Conservation (phyloP, 2,888 invertebrate genomes). For the Resseliella maxima region DNA sequence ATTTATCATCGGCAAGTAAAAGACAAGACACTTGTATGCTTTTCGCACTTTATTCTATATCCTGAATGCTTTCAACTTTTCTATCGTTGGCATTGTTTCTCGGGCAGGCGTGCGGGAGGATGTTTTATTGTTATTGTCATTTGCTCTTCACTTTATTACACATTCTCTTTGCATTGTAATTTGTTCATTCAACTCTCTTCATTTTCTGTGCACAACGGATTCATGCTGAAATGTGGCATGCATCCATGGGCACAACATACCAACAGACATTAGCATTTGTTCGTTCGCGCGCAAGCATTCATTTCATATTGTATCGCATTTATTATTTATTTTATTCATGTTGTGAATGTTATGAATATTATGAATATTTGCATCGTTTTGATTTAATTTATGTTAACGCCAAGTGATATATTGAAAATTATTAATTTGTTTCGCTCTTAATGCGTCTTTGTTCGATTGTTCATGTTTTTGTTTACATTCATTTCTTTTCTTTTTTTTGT, state of each 20-base stretch:
- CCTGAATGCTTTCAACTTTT: constrained; percentile 31
- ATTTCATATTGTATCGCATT: not conserved
- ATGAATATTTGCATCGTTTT: constrained; percentile 30
- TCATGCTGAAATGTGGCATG: not conserved
- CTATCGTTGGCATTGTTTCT: not conserved
- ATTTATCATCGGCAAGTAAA: constrained; percentile 25
- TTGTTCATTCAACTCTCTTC: constrained; percentile 53
- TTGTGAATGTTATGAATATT: not conserved
- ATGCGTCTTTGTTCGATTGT: not conserved
- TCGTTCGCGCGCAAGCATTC: not conserved
- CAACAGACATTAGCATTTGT: constrained; percentile 43
- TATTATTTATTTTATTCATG: constrained; percentile 32
- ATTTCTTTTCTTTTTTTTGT: not conserved
- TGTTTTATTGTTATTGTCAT: constrained; percentile 46
- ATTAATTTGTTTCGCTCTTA: constrained; percentile 42
- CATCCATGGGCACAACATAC: not conserved
- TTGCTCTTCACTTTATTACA: not conserved
- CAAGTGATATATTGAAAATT: constrained; percentile 54
- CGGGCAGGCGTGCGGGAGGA: not conserved
- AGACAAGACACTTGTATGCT: not conserved
- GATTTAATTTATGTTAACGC: constrained; percentile 53
- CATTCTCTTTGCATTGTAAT: not conserved
- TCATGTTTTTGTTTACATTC: not conserved
- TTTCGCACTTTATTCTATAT: not conserved
- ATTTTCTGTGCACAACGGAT: not conserved